A percentile compares a stretch with the other conserved stretches of the same genome.
phyloP scores from a whole-genome alignment of 2,797 vertebrate species.

The Hemitrygon akajei region DNA sequence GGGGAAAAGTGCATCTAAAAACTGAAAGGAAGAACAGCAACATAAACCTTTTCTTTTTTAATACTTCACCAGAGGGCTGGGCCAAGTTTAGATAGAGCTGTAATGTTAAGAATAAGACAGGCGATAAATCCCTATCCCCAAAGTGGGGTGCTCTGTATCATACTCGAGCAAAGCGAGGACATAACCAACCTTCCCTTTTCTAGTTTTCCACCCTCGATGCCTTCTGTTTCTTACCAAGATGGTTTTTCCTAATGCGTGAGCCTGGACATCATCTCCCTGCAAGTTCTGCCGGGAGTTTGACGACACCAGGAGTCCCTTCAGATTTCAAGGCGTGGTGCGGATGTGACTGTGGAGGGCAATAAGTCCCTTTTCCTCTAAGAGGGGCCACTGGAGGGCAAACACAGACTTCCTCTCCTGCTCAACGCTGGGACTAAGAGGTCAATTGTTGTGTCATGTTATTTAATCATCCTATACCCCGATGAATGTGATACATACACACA shows the following conservation, averaged over 20 bases:
- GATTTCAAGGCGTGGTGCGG: background rate
- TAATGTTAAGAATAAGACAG: background rate
- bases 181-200: background rate
- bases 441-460: background rate
- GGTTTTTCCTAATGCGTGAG: background rate
- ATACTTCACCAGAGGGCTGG: background rate
- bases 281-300: background rate
- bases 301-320: background rate
- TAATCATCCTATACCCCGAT: background rate
- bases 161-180: background rate
- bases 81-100: background rate
- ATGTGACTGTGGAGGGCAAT: background rate
- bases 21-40: background rate
- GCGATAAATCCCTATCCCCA: background rate
- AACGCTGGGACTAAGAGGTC: background rate
- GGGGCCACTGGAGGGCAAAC: background rate
- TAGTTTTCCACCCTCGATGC: background rate
- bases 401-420: background rate
- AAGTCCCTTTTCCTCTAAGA: no score
- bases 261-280: background rate
- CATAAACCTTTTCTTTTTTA: background rate
- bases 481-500: background rate
- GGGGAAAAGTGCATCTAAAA: background rate
- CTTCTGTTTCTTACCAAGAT: background rate
- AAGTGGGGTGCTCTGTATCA: background rate